Percentiles rank a stretch among this genome's conserved stretches.
These are phyloP conservation scores for Elanus axillaris DNA, from an alignment of 2,113 vertebrate genomes.

Conservation along the genomic window DNA sequence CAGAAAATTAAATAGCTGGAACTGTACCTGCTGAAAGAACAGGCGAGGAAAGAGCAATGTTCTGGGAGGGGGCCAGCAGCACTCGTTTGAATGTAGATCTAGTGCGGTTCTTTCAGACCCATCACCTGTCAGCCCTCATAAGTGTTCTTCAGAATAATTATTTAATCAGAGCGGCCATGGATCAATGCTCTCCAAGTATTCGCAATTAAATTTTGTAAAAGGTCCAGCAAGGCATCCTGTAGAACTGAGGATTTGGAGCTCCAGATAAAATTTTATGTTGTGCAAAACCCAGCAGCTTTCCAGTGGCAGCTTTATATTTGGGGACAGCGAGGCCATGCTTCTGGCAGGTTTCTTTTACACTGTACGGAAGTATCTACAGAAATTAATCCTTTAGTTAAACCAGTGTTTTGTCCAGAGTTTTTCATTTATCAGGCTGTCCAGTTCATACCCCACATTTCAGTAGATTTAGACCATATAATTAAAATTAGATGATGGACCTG, in stretches of 20 bases:
- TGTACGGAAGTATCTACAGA: background rate
- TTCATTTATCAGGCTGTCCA: background rate
- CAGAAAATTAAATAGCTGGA: conserved; percentile 44
- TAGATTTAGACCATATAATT: background rate
- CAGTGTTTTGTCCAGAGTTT: background rate
- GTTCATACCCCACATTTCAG: background rate
- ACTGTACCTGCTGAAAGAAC: background rate
- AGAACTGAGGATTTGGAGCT: background rate
- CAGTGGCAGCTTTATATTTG: background rate
- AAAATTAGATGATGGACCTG: background rate
- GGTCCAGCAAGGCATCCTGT: background rate
- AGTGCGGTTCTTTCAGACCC: background rate
- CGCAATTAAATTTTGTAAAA: background rate
- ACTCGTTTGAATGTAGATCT: background rate
- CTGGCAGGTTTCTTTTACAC: background rate
- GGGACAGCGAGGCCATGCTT: background rate
- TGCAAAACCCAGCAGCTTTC: background rate
- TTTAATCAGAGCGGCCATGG: conserved; percentile 16
- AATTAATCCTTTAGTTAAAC: background rate
- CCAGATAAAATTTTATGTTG: background rate
- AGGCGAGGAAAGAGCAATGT: background rate
- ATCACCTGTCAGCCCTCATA: background rate
- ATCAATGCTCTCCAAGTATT: background rate
- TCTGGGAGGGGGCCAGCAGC: background rate
- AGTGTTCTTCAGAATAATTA: conserved; percentile 13